Conservation (phyloP, 2,797 vertebrate species). For the Eulemur mongoz region DNA sequence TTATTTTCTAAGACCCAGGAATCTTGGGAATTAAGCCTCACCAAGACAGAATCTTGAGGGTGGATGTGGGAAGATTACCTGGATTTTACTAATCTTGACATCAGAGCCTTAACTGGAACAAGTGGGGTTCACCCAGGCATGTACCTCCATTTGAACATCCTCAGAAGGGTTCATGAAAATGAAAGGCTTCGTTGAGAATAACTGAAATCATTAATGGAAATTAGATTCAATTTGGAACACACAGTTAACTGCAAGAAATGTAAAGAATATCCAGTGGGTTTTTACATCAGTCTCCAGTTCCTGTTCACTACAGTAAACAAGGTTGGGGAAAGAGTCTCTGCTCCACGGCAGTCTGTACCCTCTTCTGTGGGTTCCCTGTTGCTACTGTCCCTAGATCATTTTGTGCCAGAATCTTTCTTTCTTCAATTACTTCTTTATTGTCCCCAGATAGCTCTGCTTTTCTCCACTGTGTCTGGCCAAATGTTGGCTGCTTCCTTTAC, state of each 20-base stretch:
- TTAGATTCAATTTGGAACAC: not conserved
- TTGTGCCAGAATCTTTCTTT: not conserved
- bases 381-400: not conserved
- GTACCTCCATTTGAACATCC: not conserved
- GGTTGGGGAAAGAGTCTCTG: not conserved
- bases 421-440: not conserved
- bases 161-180: not conserved
- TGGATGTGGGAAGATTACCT: not conserved
- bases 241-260: not conserved
- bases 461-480: not conserved
- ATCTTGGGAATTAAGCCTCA: not conserved
- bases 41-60: not conserved
- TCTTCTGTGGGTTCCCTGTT: not conserved
- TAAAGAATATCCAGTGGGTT: not conserved
- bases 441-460: conserved; percentile 23
- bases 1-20: not conserved
- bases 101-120: not conserved
- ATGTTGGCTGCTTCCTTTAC: not conserved
- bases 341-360: not conserved
- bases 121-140: not conserved
- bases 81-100: not conserved
- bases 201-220: not conserved
- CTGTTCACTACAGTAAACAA: not conserved
- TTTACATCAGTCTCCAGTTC: not conserved
- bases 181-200: not conserved